These are phyloP conservation scores for Pristionchus maxplancki DNA, from an alignment of 2,888 invertebrate species.

Conservation along the genomic window DNA sequence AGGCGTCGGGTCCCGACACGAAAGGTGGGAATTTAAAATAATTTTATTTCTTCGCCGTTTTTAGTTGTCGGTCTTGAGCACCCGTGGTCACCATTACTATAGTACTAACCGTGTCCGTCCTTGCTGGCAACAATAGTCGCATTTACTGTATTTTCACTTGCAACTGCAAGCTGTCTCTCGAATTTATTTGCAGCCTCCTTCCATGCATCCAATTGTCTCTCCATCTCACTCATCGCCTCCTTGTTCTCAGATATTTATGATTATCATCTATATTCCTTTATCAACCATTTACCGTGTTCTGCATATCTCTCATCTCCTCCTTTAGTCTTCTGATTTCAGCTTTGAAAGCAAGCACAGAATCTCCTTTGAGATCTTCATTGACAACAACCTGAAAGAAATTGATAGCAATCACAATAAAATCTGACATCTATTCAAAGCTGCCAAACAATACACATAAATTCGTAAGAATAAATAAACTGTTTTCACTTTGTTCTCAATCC, in stretches of 20 bases:
- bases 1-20: too few relatives aligned
- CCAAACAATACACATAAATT: too few relatives aligned
- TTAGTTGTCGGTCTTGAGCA: too few relatives aligned
- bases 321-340: constrained; percentile 76
- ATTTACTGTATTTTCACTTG: neutral
- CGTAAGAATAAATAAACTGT: too few relatives aligned
- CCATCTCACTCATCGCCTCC: neutral
- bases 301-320: neutral
- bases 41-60: too few relatives aligned
- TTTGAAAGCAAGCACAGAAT: constrained; percentile 77
- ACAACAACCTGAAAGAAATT: constrained; percentile 73
- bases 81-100: too few relatives aligned
- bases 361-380: constrained; percentile 79
- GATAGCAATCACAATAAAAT: too few relatives aligned
- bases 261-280: neutral
- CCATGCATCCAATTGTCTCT: constrained; percentile 8
- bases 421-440: too few relatives aligned
- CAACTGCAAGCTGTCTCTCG: constrained; percentile 20
- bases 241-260: neutral
- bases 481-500: constrained; percentile 78
- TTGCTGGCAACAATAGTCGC: too few relatives aligned
- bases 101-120: too few relatives aligned
- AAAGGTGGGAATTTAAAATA: too few relatives aligned
- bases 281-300: neutral
- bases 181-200: constrained; percentile 27